A percentile compares a stretch with the other conserved stretches of the same genome.
These are phyloP conservation scores for Neoaliturus tenellus DNA, from an alignment of 2,888 invertebrate genomes.

Conservation along the genomic window DNA sequence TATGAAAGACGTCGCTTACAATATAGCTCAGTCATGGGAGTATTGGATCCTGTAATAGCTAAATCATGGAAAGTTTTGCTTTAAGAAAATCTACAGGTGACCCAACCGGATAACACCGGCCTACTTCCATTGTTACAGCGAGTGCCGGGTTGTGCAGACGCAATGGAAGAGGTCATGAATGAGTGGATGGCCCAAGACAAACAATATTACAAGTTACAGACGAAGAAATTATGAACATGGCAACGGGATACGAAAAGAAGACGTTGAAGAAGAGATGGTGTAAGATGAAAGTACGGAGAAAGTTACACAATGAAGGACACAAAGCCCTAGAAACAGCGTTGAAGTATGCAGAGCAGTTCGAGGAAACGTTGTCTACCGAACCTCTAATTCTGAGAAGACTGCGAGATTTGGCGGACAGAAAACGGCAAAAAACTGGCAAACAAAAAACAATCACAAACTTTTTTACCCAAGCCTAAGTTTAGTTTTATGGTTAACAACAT, in stretches of 20 bases:
- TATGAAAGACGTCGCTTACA: slow-evolving; percentile 50
- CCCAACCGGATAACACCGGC: slow-evolving; percentile 26
- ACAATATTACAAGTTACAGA: slow-evolving; percentile 43
- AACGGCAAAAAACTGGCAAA: slow-evolving; percentile 29
- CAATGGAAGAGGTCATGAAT: slow-evolving; percentile 30
- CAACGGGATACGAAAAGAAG: slow-evolving; percentile 23
- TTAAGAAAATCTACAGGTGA: slow-evolving; percentile 11
- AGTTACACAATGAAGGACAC: slow-evolving; percentile 40
- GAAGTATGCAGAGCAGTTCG: slow-evolving; percentile 40
- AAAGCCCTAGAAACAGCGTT: slow-evolving; percentile 34
- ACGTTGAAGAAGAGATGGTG: slow-evolving; percentile 23
- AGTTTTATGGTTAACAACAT: slow-evolving; percentile 15
- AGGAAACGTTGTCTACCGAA: too few relatives aligned
- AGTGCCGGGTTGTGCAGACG: slow-evolving; percentile 37
- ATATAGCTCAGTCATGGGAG: slow-evolving; percentile 42
- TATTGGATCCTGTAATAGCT: slow-evolving; percentile 10
- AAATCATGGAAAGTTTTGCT: slow-evolving; percentile 52
- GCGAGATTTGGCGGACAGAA: too few relatives aligned
- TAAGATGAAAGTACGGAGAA: slow-evolving; percentile 6
- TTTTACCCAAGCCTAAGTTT: slow-evolving; percentile 28
- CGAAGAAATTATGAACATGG: slow-evolving; percentile 46
- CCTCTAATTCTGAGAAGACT: too few relatives aligned
- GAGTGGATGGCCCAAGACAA: slow-evolving; percentile 45
- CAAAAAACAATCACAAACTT: slow-evolving; percentile 46
- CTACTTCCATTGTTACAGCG: slow-evolving; percentile 40